phyloP scores from a whole-genome alignment of 1,140 invertebrate genomes.

The Phenacoccus solenopsis region DNA sequence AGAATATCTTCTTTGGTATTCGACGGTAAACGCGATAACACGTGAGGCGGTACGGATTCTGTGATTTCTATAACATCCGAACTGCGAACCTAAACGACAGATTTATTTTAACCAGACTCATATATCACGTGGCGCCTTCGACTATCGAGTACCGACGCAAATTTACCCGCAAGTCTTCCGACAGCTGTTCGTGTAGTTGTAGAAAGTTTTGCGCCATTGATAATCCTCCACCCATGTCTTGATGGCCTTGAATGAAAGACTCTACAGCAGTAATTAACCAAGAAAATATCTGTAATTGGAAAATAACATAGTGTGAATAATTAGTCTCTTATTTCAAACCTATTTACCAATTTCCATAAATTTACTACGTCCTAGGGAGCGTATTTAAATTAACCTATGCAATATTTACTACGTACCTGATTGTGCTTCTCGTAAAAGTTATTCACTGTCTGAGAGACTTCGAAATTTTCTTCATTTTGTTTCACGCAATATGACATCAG shows the following conservation, averaged over 20 bases:
- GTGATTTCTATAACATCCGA: background rate
- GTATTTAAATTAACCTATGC: too few species aligned
- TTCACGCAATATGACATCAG: slow-evolving; percentile 53
- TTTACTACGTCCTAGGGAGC: too few species aligned
- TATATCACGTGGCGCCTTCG: background rate
- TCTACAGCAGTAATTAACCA: slow-evolving; percentile 61
- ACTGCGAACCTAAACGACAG: background rate
- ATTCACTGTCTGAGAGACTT: slow-evolving; percentile 49
- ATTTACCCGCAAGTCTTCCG: slow-evolving; percentile 55
- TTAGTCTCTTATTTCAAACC: too few species aligned
- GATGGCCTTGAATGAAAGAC: slow-evolving; percentile 56
- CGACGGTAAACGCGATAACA: background rate
- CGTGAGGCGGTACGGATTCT: background rate
- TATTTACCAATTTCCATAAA: too few species aligned
- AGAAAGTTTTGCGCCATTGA: slow-evolving; percentile 59
- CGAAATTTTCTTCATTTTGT: slow-evolving; percentile 56
- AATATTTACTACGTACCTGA: slow-evolving; percentile 43
- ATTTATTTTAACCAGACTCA: background rate
- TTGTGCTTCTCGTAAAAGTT: slow-evolving; percentile 58
- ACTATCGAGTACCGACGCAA: too few species aligned
- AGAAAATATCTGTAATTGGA: slow-evolving; percentile 43
- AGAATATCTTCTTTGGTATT: slow-evolving; percentile 1
- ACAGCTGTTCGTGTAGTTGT: slow-evolving; percentile 56
- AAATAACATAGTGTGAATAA: too few species aligned
- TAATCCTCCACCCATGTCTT: slow-evolving; percentile 59